Evolutionary conservation across 2,113 vertebrate genomes (phyloP).

Genomic region (Trochalopteron elliotii): DNA sequence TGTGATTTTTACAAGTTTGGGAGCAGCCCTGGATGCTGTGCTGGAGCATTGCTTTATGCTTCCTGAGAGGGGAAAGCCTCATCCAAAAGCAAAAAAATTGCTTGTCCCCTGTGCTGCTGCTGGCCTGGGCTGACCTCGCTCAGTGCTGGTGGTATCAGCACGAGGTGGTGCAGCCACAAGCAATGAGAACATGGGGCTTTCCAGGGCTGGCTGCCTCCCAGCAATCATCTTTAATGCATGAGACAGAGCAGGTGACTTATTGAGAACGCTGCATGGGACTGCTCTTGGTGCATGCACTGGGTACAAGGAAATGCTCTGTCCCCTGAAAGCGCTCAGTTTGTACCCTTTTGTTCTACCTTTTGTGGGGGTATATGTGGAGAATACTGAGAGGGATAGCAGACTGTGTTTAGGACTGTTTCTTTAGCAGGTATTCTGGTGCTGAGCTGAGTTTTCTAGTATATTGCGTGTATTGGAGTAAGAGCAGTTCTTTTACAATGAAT

Average conservation of each 20-base stretch:
- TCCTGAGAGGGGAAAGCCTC: not conserved
- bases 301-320: not conserved
- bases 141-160: not conserved
- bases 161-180: not conserved
- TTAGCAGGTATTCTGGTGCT: not conserved
- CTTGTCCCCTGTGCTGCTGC: not conserved
- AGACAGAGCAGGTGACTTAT: slow-evolving; percentile 15
- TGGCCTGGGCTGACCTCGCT: not conserved
- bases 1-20: not conserved
- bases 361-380: not conserved
- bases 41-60: not conserved
- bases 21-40: not conserved
- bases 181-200: not conserved
- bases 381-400: not conserved
- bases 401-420: not conserved
- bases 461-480: not conserved
- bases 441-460: not conserved
- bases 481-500: not conserved
- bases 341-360: not conserved
- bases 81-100: not conserved
- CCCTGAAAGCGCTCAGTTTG: not conserved
- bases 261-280: not conserved
- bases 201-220: slow-evolving; percentile 4
- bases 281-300: not conserved
- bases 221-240: not conserved